Conservation (phyloP, 30 jellyfish, hydroid and myxozoan species). For the Aurelia aurita region DNA sequence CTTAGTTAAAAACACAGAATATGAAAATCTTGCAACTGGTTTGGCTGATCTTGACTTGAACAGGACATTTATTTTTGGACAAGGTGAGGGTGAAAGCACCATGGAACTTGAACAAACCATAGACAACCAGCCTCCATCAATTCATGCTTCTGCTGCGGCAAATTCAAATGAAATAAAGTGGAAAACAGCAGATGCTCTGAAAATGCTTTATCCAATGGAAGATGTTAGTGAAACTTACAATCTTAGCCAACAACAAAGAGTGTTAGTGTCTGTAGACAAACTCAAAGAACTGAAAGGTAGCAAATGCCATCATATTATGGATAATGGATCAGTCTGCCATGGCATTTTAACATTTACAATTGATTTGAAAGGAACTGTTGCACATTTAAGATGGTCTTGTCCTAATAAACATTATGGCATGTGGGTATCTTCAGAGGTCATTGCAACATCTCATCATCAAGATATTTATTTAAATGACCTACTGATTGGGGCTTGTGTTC, state of each 20-base stretch:
- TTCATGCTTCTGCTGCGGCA: constrained; percentile 11
- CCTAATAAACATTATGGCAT: constrained; percentile 29
- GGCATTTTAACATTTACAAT: neutral
- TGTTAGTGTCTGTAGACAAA: constrained; percentile 25
- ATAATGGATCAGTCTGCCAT: constrained; percentile 12
- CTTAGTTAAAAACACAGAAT: neutral
- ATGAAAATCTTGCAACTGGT: constrained; percentile 6
- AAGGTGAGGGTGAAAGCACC: neutral
- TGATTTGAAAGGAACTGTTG: constrained; percentile 2
- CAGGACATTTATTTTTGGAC: constrained; percentile 13
- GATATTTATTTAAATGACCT: constrained; percentile 31
- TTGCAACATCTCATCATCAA: neutral
- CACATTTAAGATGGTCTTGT: constrained; percentile 30
- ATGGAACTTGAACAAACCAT: constrained; percentile 17
- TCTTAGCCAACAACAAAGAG: constrained; percentile 3
- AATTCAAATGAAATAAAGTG: constrained; percentile 9
- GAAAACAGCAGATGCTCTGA: constrained; percentile 14
- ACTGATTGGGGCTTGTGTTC: constrained; percentile 17
- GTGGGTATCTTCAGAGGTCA: constrained; percentile 53
- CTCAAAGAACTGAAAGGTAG: constrained; percentile 38
- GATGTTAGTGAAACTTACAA: constrained; percentile 6
- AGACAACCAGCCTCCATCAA: neutral
- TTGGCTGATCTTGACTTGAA: constrained; percentile 20
- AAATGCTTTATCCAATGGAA: constrained; percentile 9
- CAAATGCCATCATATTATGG: constrained; percentile 9